Percentiles rank a stretch among this genome's conserved stretches.
These are phyloP conservation scores for Patella caerulea DNA, from an alignment of 2,888 invertebrate species.

Conservation along the genomic window DNA sequence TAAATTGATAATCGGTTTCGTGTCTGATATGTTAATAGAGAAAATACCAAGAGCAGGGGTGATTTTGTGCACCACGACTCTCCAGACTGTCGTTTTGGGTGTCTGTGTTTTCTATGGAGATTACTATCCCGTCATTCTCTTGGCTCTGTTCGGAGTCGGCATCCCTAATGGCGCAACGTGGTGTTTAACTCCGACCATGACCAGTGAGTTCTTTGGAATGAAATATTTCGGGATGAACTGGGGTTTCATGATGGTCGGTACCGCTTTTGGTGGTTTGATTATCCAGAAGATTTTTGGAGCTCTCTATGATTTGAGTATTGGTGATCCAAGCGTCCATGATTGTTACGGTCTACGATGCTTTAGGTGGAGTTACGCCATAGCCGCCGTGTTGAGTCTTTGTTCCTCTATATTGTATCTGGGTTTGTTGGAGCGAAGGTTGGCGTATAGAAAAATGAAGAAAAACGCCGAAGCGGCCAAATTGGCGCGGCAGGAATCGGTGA, in stretches of 20 bases:
- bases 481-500: not conserved
- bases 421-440: constrained; percentile 40
- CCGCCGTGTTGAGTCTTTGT: constrained; percentile 50
- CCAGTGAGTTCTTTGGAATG: constrained; percentile 60
- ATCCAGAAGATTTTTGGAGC: constrained; percentile 52
- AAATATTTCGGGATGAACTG: constrained; percentile 58
- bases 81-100: constrained; percentile 47
- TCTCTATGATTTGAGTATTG: constrained; percentile 51
- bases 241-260: constrained; percentile 59
- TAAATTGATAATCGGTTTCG: constrained; percentile 51
- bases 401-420: constrained; percentile 50
- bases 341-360: constrained; percentile 58
- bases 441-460: constrained; percentile 13
- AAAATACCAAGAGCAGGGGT: constrained; percentile 50
- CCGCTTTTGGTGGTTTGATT: constrained; percentile 49
- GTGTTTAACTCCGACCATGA: constrained; percentile 59
- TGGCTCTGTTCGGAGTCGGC: constrained; percentile 48
- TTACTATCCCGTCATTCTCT: constrained; percentile 42
- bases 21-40: constrained; percentile 49
- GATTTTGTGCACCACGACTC: constrained; percentile 45
- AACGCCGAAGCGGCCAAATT: not conserved
- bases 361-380: constrained; percentile 55
- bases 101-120: constrained; percentile 53
- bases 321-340: constrained; percentile 40
- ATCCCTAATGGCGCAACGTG: constrained; percentile 58